Conservation (phyloP, 2,888 invertebrate species). For the Nomada ruficornis region DNA sequence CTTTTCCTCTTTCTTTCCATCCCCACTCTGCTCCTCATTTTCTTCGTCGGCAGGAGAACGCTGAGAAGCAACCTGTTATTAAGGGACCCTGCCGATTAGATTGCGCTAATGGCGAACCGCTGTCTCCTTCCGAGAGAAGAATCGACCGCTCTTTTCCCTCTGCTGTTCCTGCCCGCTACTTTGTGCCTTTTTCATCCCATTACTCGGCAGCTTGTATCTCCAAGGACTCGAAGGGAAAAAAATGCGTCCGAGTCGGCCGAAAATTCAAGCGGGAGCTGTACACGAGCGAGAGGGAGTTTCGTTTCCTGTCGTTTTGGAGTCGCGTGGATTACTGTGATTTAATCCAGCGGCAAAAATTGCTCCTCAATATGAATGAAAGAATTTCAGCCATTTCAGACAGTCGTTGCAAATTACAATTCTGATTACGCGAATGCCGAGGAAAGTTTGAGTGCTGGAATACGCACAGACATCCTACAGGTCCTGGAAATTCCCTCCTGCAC, state of each 20-base stretch:
- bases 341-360: too few relatives aligned
- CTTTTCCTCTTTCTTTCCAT: constrained; percentile 30
- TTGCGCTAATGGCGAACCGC: constrained; percentile 82
- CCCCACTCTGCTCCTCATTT: constrained; percentile 38
- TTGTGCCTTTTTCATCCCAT: background rate
- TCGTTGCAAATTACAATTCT: too few relatives aligned
- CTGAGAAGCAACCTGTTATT: constrained; percentile 80
- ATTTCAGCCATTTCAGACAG: too few relatives aligned
- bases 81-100: constrained; percentile 81
- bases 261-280: background rate
- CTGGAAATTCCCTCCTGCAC: constrained; percentile 51
- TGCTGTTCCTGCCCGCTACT: background rate
- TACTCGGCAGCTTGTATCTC: background rate
- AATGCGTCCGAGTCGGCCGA: background rate
- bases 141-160: constrained; percentile 55
- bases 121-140: constrained; percentile 74
- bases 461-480: constrained; percentile 38
- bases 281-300: too few relatives aligned
- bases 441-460: constrained; percentile 49
- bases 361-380: too few relatives aligned
- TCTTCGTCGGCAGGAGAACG: constrained; percentile 56
- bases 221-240: constrained; percentile 9
- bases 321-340: too few relatives aligned
- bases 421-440: constrained; percentile 2
- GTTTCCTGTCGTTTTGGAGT: too few relatives aligned